Base-by-base conservation (phyloP, 2,888 invertebrate species). In the Drosophila neotestacea region DNA sequence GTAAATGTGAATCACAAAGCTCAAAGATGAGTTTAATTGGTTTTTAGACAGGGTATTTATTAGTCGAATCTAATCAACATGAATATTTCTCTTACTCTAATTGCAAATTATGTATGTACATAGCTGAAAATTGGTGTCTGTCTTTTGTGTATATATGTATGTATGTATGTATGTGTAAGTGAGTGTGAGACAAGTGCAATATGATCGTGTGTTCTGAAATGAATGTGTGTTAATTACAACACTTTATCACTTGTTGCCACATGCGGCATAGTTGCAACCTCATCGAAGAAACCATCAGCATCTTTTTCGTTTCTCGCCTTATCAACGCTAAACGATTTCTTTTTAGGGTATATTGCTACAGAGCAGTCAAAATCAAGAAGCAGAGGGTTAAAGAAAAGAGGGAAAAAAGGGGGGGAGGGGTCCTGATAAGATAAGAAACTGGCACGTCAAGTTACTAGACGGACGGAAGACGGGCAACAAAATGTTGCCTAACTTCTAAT, bases 201-300 rank as follows among this genome's bases (percentile, higher is more conserved):
- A 39, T 51, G 67, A 68, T 72, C 60, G 48, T 64, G 60, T 59
- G 77, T 72, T 80, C 64, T 58, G 13, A 34, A 47, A 55, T 65
- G 79, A 81, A 81, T 86, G 73, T 81, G 89, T 69, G 85, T 67
- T 78, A 85, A 81, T 81, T 85, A 77, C 82, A 78, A 71, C 85
- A 89, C 87, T 86, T 83, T 77, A 81, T 80, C 81, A 74, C 69
- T 77, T 72, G 27, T 50, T 59, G 59, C 48, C 59, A 65, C 50
- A 50, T 73, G 62, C 22, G 28, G 39, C 54, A 27, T 38, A 46
- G 41, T 30, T 22, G 39, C 34, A 59, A 51, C 27, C 44, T 6
- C 50, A 47, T 51, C 44, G 27, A 34, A 44, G 30, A 39, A 32
- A 6, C 6, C 34, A 48, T 52, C 78, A 73, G 73, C 68, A 74